Percentiles rank a stretch among this genome's conserved stretches.
These are phyloP conservation scores for Bufo gargarizans DNA, from an alignment of 2,113 vertebrate species.

Conservation along the genomic window DNA sequence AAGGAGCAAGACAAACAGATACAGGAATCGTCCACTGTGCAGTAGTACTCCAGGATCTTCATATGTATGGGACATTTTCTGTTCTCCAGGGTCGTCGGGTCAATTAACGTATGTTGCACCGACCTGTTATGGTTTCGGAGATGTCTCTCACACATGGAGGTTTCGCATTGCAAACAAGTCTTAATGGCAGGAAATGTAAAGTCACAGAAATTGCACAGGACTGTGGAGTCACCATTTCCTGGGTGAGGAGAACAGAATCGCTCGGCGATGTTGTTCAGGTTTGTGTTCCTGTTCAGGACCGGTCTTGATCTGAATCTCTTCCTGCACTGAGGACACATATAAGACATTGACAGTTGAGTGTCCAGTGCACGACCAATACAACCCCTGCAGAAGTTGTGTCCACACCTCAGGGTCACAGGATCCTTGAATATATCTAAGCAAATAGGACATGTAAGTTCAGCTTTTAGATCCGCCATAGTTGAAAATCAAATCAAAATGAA, in stretches of 20 bases:
- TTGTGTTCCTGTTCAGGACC: not conserved
- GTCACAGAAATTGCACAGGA: slow-evolving; percentile 33
- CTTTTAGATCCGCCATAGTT: not conserved
- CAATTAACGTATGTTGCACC: not conserved
- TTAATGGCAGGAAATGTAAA: slow-evolving; percentile 1
- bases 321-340: slow-evolving; percentile 15
- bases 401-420: slow-evolving; percentile 20
- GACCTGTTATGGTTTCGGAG: slow-evolving; percentile 59
- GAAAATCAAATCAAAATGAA: not conserved
- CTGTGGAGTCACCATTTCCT: not conserved
- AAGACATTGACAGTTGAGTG: not conserved
- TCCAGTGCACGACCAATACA: not conserved
- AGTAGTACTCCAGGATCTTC: not conserved
- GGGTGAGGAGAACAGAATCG: not conserved
- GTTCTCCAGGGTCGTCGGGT: slow-evolving; percentile 34
- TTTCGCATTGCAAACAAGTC: slow-evolving; percentile 5
- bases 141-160: slow-evolving; percentile 11
- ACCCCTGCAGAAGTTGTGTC: slow-evolving; percentile 19
- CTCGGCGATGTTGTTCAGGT: slow-evolving; percentile 5
- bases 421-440: not conserved
- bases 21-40: not conserved
- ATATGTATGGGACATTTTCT: not conserved
- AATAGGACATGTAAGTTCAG: not conserved
- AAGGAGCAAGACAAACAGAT: not conserved
- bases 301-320: not conserved